Percentiles rank a stretch among this genome's conserved stretches.
These are phyloP conservation scores for Brachionus rotundiformis DNA, from an alignment of 1,140 invertebrate genomes.

Conservation along the genomic window DNA sequence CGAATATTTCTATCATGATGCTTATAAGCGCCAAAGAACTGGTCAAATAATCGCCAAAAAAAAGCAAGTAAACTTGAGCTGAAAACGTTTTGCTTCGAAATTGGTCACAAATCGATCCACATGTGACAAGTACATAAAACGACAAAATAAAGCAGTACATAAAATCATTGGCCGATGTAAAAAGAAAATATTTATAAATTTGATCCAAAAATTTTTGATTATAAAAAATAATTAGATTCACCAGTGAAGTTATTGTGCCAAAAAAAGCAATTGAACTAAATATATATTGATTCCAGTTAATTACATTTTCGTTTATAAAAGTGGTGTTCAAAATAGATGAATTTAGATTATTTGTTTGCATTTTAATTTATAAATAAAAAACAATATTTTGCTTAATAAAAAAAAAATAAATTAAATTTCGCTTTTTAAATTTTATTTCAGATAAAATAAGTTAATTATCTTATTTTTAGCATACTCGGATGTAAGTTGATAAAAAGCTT, in stretches of 20 bases:
- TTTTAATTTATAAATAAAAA: background rate
- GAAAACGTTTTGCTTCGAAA: background rate
- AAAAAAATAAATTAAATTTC: too few species aligned
- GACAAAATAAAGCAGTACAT: background rate
- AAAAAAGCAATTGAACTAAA: slow-evolving; percentile 5
- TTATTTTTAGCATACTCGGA: too few species aligned
- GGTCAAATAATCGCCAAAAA: slow-evolving; percentile 10
- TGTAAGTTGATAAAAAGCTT: too few species aligned
- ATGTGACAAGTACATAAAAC: background rate
- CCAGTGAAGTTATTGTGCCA: background rate
- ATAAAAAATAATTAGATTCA: background rate
- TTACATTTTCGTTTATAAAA: background rate
- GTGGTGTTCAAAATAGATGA: background rate
- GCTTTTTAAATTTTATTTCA: too few species aligned
- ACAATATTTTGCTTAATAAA: too few species aligned
- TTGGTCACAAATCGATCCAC: background rate
- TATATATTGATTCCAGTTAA: slow-evolving; percentile 15
- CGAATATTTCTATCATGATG: background rate
- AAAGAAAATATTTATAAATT: slow-evolving; percentile 13
- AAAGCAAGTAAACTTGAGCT: slow-evolving; percentile 10
- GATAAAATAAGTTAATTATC: too few species aligned
- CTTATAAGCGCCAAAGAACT: background rate
- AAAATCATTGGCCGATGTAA: background rate
- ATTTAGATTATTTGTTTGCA: background rate
- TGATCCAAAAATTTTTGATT: background rate